phyloP scores from a whole-genome alignment of 1,140 invertebrate species.

The Calephelis nemesis region DNA sequence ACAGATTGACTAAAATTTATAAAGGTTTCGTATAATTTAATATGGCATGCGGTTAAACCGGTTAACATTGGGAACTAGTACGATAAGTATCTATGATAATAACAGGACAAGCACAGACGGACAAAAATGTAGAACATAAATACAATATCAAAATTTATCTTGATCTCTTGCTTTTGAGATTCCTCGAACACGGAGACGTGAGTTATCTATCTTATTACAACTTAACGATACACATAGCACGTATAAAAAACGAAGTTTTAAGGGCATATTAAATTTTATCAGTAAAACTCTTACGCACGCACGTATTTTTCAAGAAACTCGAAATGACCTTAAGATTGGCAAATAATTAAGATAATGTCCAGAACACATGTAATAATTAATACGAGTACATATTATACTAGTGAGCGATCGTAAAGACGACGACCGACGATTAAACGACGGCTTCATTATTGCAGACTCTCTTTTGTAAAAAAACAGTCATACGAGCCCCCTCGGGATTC shows the following conservation, averaged over 20 bases:
- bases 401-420: too few relatives aligned
- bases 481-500: too few relatives aligned
- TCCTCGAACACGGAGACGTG: constrained; percentile 20
- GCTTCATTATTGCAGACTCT: too few relatives aligned
- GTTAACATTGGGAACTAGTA: too few relatives aligned
- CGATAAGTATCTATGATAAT: too few relatives aligned
- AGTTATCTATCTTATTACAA: constrained; percentile 29
- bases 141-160: not conserved
- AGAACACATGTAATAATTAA: not conserved
- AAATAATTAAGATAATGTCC: not conserved
- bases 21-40: too few relatives aligned
- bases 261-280: not conserved
- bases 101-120: too few relatives aligned
- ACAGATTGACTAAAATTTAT: too few relatives aligned
- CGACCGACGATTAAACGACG: too few relatives aligned
- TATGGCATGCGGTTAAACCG: too few relatives aligned
- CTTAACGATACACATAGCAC: constrained; percentile 27
- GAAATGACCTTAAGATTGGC: not conserved
- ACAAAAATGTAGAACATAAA: too few relatives aligned
- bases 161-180: constrained; percentile 2
- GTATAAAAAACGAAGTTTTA: constrained; percentile 17
- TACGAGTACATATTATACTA: not conserved
- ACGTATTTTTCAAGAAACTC: constrained; percentile 2
- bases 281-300: not conserved
- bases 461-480: too few relatives aligned